Base-by-base conservation (phyloP, 1,140 invertebrate genomes). In the Camponotus pennsylvanicus region DNA sequence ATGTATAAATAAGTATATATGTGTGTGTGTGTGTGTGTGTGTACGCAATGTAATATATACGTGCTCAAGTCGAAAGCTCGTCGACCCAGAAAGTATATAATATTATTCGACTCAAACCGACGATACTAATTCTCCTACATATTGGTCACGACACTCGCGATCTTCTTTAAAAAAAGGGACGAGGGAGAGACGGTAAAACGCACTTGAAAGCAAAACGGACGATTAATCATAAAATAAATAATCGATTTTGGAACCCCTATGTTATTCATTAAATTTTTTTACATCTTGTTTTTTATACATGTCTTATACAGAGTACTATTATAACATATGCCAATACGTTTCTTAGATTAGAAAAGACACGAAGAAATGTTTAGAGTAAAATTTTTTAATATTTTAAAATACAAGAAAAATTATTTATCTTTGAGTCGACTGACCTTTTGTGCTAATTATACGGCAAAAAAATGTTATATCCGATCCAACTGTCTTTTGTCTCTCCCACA, bases 141-240 rank as follows among this genome's bases (percentile, higher is more conserved):
- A 83, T 73, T 75, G 79, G 69, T 83, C 79, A 83, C 67, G 79
- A 83, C 55, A 83, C 79, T 83, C 69, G 79, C 69, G 79, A 83
- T 83, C 79, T 73, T 83, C 40, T 61, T 32, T 61, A n/a, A 63
- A 32, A 55, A 21, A 27, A 15, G 40, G 18, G 42, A 21, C 40
- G 40, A 21, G 79, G 15, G 40, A 63, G 40, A 61, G 67, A 18
- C 57, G n/a, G 2, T 13, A 32, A 8, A 7, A 45, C 59, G 6
- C 52, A 40, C n/a, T 55, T 13, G n/a, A 32, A 15, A 37, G 45
- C 37, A 71, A 40, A 32, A 32, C 37, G 40, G 11, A 34, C n/a
- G 27, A 76, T 59, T 15, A 32, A 45, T n/a, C 32, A 18, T 13
- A 27, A 45, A 69, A 21, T 64, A 11, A 4, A 70, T n/a, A 21